Conservation (phyloP, 1,140 invertebrate species). For the Anastrepha obliqua region DNA sequence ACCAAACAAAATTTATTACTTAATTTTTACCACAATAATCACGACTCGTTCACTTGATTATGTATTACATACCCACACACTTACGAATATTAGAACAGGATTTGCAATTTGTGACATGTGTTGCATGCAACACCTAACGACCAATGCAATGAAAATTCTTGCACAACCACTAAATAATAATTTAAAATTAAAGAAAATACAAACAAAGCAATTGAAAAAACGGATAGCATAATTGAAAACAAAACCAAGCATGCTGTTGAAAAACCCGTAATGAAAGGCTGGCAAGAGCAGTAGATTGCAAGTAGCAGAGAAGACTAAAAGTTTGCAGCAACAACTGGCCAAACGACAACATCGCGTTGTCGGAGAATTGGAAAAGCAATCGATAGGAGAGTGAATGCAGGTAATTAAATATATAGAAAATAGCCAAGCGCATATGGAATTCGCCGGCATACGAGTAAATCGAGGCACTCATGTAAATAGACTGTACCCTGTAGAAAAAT, state of each 20-base stretch:
- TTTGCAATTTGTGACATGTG: slow-evolving; percentile 42
- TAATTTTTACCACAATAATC: not conserved
- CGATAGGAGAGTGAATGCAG: slow-evolving; percentile 24
- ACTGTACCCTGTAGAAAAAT: not conserved
- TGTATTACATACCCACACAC: not conserved
- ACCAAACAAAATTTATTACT: slow-evolving; percentile 34
- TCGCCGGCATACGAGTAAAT: not conserved
- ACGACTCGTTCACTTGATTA: not conserved
- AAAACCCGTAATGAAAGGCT: not conserved
- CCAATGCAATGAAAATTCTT: slow-evolving; percentile 31
- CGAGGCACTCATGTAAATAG: not conserved
- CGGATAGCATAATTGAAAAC: not conserved
- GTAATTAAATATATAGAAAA: slow-evolving; percentile 49
- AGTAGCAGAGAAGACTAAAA: not conserved
- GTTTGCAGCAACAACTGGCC: slow-evolving; percentile 23
- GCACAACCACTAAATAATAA: slow-evolving; percentile 45
- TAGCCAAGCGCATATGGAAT: slow-evolving; percentile 3
- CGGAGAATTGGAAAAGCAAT: slow-evolving; percentile 19
- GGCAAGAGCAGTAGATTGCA: not conserved
- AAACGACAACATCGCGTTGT: not conserved
- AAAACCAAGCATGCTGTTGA: not conserved
- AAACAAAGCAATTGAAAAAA: not conserved
- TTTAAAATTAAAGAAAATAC: slow-evolving; percentile 28
- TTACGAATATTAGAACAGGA: slow-evolving; percentile 4
- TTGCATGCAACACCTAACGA: slow-evolving; percentile 36